A percentile compares a stretch with the other conserved stretches of the same genome.
Evolutionary conservation across 2,888 invertebrate species (phyloP).

Genomic region (Koerneria pararmatus): DNA sequence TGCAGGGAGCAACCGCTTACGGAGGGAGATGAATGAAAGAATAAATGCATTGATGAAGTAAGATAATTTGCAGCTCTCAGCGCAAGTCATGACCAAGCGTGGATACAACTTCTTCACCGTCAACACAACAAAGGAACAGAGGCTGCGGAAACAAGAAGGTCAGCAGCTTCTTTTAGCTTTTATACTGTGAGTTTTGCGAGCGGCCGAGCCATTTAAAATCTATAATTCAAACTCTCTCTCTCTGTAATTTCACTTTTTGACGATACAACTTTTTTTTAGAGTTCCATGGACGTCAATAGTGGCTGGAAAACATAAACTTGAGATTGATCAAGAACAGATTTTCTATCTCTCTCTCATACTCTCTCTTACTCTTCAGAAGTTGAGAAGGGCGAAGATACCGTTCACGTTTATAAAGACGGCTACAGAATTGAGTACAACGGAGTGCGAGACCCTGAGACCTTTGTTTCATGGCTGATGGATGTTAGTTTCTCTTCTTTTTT

Average conservation of each 20-base stretch:
- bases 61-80: conserved; percentile 59
- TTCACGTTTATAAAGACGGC: conserved; percentile 59
- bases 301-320: not conserved
- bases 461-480: conserved; percentile 60
- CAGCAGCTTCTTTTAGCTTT: not conserved
- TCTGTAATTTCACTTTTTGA: not conserved
- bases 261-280: too few relatives aligned
- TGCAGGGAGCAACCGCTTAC: not conserved
- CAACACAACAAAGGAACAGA: conserved; percentile 58
- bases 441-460: conserved; percentile 59
- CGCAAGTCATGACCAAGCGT: conserved; percentile 60
- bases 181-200: not conserved
- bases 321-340: not conserved
- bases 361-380: too few relatives aligned
- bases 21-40: not conserved
- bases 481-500: conserved; percentile 29
- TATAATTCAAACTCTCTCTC: too few relatives aligned
- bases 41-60: not conserved
- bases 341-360: not conserved
- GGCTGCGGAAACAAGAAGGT: conserved; percentile 58
- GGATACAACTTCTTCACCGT: conserved; percentile 60
- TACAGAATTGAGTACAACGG: conserved; percentile 60
- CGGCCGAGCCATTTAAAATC: too few relatives aligned
- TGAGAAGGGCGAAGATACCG: conserved; percentile 57
- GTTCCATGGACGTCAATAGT: too few relatives aligned